These are phyloP conservation scores for Lathamus discolor DNA, from an alignment of 2,113 vertebrate genomes.

Conservation along the genomic window DNA sequence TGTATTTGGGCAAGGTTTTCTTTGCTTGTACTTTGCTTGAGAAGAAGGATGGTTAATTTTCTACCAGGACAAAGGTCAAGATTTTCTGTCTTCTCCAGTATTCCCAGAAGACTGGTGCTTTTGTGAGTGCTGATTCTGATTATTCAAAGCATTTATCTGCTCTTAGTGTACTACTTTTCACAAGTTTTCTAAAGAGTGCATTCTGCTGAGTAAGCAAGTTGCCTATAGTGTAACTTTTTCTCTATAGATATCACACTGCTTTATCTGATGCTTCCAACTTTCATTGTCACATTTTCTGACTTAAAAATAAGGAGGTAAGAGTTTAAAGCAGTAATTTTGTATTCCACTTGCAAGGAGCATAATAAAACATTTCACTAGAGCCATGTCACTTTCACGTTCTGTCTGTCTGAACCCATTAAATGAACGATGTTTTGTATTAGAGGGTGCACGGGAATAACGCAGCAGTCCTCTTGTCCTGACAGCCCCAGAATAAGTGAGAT, in stretches of 20 bases:
- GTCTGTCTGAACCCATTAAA: not conserved
- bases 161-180: conserved; percentile 25
- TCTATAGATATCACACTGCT: not conserved
- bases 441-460: not conserved
- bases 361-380: not conserved
- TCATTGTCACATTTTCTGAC: not conserved
- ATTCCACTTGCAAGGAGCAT: not conserved
- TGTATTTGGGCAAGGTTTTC: not conserved
- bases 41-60: conserved; percentile 12
- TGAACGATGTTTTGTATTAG: not conserved
- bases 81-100: not conserved
- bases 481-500: not conserved
- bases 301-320: not conserved
- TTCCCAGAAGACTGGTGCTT: conserved; percentile 11
- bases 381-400: not conserved
- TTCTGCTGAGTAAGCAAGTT: conserved; percentile 30
- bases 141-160: not conserved
- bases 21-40: not conserved
- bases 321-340: not conserved
- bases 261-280: not conserved
- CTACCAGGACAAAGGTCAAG: not conserved
- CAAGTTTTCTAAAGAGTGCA: not conserved
- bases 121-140: not conserved
- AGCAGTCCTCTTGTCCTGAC: not conserved
- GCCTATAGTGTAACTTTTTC: not conserved